Conservation (phyloP, 2,113 vertebrate species). For the Poeciliopsis occidentalis region DNA sequence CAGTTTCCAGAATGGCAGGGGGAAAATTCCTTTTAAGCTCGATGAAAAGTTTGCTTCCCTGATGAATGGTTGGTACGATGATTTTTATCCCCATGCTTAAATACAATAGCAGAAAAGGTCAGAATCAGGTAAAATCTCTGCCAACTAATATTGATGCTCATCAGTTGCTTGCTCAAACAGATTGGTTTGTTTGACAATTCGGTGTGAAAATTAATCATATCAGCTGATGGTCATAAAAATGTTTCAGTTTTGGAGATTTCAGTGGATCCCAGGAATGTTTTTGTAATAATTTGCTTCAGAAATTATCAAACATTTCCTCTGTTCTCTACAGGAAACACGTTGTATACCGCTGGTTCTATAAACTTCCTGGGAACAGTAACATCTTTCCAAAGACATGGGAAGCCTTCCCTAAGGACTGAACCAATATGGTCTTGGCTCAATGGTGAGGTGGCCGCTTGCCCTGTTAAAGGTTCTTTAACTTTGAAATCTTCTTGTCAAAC, state of each 20-base stretch:
- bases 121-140: too few relatives aligned
- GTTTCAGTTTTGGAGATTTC: too few relatives aligned
- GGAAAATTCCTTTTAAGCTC: conserved; percentile 35
- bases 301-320: not conserved
- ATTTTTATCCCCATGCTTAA: not conserved
- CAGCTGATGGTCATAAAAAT: too few relatives aligned
- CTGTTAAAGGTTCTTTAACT: not conserved
- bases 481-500: not conserved
- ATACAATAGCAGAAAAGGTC: not conserved
- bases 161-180: too few relatives aligned
- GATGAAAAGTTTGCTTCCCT: conserved; percentile 19
- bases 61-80: conserved; percentile 17
- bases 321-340: conserved; percentile 25
- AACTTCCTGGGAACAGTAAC: conserved; percentile 32
- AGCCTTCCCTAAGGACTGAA: conserved; percentile 24
- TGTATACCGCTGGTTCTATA: conserved; percentile 7
- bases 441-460: conserved; percentile 1
- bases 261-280: too few relatives aligned
- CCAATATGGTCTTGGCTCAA: conserved; percentile 29
- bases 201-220: too few relatives aligned
- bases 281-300: not conserved
- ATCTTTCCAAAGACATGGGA: conserved; percentile 25
- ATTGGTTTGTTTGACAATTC: too few relatives aligned
- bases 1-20: not conserved
- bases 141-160: too few relatives aligned